Conservation (phyloP, 2,888 invertebrate species). For the Dascillus cervinus region DNA sequence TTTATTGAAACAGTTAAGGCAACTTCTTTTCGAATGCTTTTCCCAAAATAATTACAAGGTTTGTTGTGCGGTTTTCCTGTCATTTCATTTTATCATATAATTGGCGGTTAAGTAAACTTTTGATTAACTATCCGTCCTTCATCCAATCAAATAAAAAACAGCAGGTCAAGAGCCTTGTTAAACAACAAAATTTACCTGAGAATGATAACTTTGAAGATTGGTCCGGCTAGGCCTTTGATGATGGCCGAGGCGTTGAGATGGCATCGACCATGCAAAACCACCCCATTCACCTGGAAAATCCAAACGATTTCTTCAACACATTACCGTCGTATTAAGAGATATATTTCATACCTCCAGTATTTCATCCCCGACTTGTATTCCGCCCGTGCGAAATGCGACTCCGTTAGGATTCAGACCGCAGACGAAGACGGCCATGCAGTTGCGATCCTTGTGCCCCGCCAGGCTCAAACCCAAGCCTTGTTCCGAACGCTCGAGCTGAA, state of each 20-base stretch:
- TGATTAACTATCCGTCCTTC: no score
- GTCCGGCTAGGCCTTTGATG: slow-evolving; percentile 83
- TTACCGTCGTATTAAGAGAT: slow-evolving; percentile 3
- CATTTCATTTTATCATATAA: no score
- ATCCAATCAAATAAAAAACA: no score
- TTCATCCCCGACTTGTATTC: slow-evolving; percentile 88
- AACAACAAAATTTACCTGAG: slow-evolving; percentile 75
- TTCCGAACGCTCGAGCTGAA: slow-evolving; percentile 67
- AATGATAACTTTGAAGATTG: slow-evolving; percentile 76
- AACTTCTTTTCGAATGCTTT: no score
- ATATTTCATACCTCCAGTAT: slow-evolving; percentile 94
- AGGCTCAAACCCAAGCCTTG: slow-evolving; percentile 83
- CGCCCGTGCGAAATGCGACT: slow-evolving; percentile 62
- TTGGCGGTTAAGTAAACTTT: no score
- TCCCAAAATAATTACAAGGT: no score
- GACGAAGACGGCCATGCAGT: slow-evolving; percentile 92
- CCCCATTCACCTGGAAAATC: slow-evolving; percentile 77
- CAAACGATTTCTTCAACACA: slow-evolving; percentile 9
- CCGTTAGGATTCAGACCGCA: slow-evolving; percentile 92
- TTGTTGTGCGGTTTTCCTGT: no score
- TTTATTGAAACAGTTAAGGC: no score
- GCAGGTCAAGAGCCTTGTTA: no score
- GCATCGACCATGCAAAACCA: slow-evolving; percentile 86
- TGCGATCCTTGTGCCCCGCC: slow-evolving; percentile 89
- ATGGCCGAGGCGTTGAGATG: slow-evolving; percentile 94